Evolutionary conservation across 2,113 vertebrate species (phyloP).

Genomic region (Centropus bengalensis): DNA sequence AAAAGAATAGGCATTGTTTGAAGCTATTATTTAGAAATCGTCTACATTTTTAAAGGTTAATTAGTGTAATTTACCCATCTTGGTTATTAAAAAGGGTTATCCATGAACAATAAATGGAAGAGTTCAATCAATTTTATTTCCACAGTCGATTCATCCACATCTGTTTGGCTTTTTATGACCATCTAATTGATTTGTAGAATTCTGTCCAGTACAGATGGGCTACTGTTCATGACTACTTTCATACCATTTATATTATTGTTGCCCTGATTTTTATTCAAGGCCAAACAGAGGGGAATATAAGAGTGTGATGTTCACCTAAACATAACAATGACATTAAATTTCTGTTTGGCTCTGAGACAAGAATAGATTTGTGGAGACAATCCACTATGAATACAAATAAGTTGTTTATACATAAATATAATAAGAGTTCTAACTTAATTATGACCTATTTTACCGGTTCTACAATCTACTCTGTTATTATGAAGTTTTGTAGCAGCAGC

Average conservation of each 20-base stretch:
- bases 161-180: conserved; percentile 79
- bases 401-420: conserved; percentile 70
- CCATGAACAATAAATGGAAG: conserved; percentile 84
- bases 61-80: conserved; percentile 91
- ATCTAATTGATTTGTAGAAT: conserved; percentile 87
- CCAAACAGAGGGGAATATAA: conserved; percentile 75
- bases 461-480: conserved; percentile 35
- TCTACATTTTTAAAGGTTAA: conserved; percentile 91
- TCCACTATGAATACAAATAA: conserved; percentile 69
- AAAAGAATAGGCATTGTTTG: conserved; percentile 83
- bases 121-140: conserved; percentile 77
- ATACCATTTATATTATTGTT: conserved; percentile 79
- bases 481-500: conserved; percentile 8
- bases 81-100: conserved; percentile 87
- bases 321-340: conserved; percentile 77
- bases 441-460: conserved; percentile 44
- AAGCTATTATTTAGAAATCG: conserved; percentile 89
- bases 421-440: conserved; percentile 69
- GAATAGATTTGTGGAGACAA: conserved; percentile 71
- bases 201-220: conserved; percentile 84
- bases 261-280: conserved; percentile 83
- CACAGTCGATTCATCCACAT: conserved; percentile 78
- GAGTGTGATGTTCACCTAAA: conserved; percentile 78
- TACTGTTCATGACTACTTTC: conserved; percentile 76
- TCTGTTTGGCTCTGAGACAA: conserved; percentile 71